These are phyloP conservation scores for Megaptera novaeangliae DNA, from an alignment of 2,113 vertebrate species.

Conservation along the genomic window DNA sequence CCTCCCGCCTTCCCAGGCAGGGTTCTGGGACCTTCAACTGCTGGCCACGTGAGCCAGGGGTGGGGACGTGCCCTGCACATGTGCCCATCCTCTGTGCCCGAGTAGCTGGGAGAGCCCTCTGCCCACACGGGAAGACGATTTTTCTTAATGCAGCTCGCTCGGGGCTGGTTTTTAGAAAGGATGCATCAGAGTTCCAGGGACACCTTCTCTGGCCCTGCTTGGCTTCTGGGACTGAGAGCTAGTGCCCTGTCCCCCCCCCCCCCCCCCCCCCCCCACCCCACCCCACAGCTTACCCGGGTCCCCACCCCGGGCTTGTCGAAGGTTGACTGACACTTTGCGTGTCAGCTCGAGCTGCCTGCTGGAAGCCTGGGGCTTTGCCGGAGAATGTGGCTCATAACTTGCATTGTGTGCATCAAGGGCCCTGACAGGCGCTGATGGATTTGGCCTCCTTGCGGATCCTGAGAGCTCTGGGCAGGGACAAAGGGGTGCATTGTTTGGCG, in stretches of 20 bases:
- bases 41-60: accelerated
- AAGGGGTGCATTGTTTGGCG: slow-evolving; percentile 87
- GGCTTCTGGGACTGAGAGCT: neutral
- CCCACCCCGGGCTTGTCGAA: slow-evolving; percentile 12
- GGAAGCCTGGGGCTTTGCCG: slow-evolving; percentile 79
- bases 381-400: slow-evolving; percentile 78
- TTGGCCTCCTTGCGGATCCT: slow-evolving; percentile 81
- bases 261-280: neutral
- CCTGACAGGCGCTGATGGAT: slow-evolving; percentile 82
- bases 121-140: neutral
- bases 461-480: slow-evolving; percentile 83
- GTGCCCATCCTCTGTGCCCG: accelerated
- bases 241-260: neutral
- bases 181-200: neutral
- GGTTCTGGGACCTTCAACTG: neutral
- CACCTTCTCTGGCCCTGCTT: slow-evolving; percentile 33
- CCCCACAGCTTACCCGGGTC: neutral
- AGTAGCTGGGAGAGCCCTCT: neutral
- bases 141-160: neutral
- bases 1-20: neutral
- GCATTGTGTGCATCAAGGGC: slow-evolving; percentile 57
- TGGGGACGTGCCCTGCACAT: accelerated
- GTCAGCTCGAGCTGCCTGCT: slow-evolving; percentile 80
- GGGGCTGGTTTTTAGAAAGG: neutral
- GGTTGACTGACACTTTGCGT: slow-evolving; percentile 83